Evolutionary conservation across 2,888 invertebrate species (phyloP), one percentile per base, ranked within the genome.

Genomic region (Drosophila meridionalis): DNA sequence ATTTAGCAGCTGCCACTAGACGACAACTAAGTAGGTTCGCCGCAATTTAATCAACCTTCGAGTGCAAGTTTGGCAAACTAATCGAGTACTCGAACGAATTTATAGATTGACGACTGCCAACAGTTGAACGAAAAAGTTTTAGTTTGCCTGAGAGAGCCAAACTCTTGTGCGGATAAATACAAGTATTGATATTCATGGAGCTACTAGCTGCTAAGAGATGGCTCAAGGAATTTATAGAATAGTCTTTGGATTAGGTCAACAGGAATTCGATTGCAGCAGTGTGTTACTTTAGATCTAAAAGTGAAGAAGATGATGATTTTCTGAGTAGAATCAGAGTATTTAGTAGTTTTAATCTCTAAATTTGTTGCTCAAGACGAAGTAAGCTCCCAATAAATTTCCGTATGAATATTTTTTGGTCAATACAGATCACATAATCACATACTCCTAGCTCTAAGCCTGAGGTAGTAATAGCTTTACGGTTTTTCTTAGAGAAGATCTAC

Each of bases 21-120:
- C 36, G 38, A 56, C 50, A 59, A 60, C n/a, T 47, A 64, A 60
- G 32, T 64, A 48, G 47, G 47, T 59, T 64, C 45, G 30, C 9
- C 38, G 47, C 45, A 45, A 32, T 57, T 58, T 58, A 9, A 45
- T 38, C 20, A 5, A 47, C 26, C 20, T 58, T 43, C n/a, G 26
- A 48, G 60, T 64, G 47, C 59, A 59, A 48, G 60, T 36, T 45
- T 30, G 28, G 43, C 43, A 43, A 57, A 45, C 60, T 59, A 45
- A 45, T 38, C 42, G 34, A 43, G n/a, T 2, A 38, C 53, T 55
- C 36, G 14, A 20, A 20, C 3, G 6, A 5, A n/a, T 34, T 30
- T 20, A 52, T 20, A 5, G 50, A 52, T 20, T 50, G 50, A 32
- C 48, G 48, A 14, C 4, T 30, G 47, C 12, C 3, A 28, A 47